A percentile compares a stretch with the other conserved stretches of the same genome.
Conservation (phyloP, 2,797 vertebrate genomes). For the Sebastes variabilis region DNA sequence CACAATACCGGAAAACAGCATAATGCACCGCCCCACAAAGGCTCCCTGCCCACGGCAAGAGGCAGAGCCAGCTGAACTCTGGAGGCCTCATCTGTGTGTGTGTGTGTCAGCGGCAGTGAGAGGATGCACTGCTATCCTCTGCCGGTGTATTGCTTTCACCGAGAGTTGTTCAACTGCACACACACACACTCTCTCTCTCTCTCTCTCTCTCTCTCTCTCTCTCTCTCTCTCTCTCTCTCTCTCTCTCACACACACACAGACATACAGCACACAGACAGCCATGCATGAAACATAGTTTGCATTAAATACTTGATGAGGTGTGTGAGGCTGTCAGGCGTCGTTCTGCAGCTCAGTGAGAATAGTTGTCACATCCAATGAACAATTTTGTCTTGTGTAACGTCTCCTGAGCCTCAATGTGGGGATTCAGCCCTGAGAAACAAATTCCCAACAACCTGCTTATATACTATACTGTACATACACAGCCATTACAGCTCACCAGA, state of each 20-base stretch:
- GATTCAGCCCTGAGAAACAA: constrained; percentile 41
- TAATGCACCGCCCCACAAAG: constrained; percentile 52
- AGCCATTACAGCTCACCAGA: background rate
- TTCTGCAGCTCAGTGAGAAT: constrained; percentile 59
- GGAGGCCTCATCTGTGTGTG: constrained; percentile 53
- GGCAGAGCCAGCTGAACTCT: constrained; percentile 66
- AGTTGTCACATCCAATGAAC: constrained; percentile 69
- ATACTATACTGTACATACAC: background rate
- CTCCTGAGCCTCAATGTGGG: constrained; percentile 47
- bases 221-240: background rate
- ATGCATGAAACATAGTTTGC: constrained; percentile 75
- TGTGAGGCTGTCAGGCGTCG: constrained; percentile 64
- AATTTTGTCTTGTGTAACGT: constrained; percentile 68
- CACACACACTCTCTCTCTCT: background rate
- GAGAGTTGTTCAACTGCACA: constrained; percentile 36
- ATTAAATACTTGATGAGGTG: constrained; percentile 79
- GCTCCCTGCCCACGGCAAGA: constrained; percentile 50
- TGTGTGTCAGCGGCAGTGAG: background rate
- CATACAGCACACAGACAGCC: constrained; percentile 49
- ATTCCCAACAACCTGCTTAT: constrained; percentile 45
- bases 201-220: background rate
- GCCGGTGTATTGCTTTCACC: constrained; percentile 37
- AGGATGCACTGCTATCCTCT: constrained; percentile 25
- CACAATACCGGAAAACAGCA: constrained; percentile 42
- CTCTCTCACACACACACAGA: constrained; percentile 16